Evolutionary conservation across 2,797 vertebrate genomes (phyloP), one percentile per base, ranked within the genome.

Genomic region (Coilia nasus): DNA sequence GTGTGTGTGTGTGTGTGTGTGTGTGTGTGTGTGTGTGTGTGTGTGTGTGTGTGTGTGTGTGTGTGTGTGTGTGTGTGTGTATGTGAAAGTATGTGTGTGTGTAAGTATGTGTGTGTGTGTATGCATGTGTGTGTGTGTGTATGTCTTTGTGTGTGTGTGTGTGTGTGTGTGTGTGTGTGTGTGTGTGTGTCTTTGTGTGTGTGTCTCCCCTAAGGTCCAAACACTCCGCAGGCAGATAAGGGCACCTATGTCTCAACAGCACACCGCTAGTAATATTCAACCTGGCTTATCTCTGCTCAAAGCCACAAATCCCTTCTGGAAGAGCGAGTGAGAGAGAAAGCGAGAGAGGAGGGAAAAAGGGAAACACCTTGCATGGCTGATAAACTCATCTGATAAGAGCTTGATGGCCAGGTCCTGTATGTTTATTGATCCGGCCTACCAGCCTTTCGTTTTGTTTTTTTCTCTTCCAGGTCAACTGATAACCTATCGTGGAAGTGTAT

Each of bases 281-380:
- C 71, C 71, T n/a, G 15, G 5, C 71, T 78, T 78, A 78, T 78
- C 71, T 78, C 31, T 78, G 2, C 71, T 19, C 71, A 78, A 78
- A 78, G 35, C 17, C 35, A 78, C 31, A 35, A 44, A 78, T 44
- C 71, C 21, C 71, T 44, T 71, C 62, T 54, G 50, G 50, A 54
- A 7, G 2, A 54, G 14, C 50, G 9, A 54, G 50, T 1, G 14
- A 35, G 28, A 71, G 28, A 71, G 15, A 71, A 28, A 71, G 28
- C 35, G 28, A 41, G 2, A n/a, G 35, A 21, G 10, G 35, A 6
- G 12, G 44, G 9, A 12, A 44, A 11, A 78, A 78, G 50, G 50
- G 50, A 54, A 54, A 54, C 50, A 54, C 50, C 50, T 21, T 44
- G 6, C 17, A 41, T 6, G 2, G 15, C 31, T 25, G 19, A 21